Percentiles rank a stretch among this genome's conserved stretches.
Conservation (phyloP, 2,888 invertebrate species). For the Parnassius orleans region DNA sequence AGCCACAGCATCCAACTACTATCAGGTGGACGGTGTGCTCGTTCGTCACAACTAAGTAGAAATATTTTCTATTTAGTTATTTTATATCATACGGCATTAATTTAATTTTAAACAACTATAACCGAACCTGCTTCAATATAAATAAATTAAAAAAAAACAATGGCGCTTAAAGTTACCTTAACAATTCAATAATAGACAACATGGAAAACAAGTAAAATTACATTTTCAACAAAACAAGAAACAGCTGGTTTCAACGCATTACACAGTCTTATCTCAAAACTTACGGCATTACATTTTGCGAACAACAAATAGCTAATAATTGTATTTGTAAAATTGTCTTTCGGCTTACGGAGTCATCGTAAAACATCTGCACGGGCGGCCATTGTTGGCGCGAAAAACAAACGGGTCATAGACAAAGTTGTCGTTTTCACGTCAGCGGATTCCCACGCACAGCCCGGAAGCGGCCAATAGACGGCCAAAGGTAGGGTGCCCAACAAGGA, state of each 20-base stretch:
- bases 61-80: no score
- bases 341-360: slow-evolving; percentile 1
- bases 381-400: slow-evolving; percentile 33
- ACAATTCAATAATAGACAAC: no score
- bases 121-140: no score
- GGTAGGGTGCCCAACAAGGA: slow-evolving; percentile 11
- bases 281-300: slow-evolving; percentile 22
- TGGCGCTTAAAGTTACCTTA: no score
- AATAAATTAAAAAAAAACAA: no score
- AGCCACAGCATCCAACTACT: no score
- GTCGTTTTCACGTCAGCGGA: slow-evolving; percentile 26
- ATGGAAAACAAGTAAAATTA: no score
- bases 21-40: no score
- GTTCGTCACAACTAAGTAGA: no score
- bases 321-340: slow-evolving; percentile 17
- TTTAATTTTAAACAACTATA: no score
- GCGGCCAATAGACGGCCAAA: slow-evolving; percentile 10
- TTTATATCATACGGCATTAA: no score
- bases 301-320: slow-evolving; percentile 26
- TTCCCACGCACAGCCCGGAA: slow-evolving; percentile 24
- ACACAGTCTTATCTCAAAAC: background rate
- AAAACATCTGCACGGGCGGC: slow-evolving; percentile 24
- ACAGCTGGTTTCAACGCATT: slow-evolving; percentile 4
- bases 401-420: slow-evolving; percentile 31
- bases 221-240: background rate